phyloP scores from a whole-genome alignment of 2,888 invertebrate genomes.

The Melikaiella ostensackeni region DNA sequence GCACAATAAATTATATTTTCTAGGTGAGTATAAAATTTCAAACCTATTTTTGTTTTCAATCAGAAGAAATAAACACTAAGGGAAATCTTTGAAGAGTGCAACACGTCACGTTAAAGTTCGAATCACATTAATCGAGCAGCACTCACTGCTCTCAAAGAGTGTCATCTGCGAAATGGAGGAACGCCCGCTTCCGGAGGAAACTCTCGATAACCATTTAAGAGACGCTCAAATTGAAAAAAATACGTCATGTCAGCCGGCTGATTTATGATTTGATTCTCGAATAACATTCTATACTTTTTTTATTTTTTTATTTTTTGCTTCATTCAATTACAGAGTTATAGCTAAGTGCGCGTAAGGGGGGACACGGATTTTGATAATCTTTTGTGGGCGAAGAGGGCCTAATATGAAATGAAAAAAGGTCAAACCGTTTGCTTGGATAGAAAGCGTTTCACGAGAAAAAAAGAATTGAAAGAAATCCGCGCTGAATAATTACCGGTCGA shows the following conservation, averaged over 20 bases:
- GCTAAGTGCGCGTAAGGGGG: too few relatives aligned
- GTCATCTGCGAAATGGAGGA: slow-evolving; percentile 46
- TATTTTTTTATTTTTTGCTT: too few relatives aligned
- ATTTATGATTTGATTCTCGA: slow-evolving; percentile 11
- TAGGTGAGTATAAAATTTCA: not conserved
- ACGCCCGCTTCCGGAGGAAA: slow-evolving; percentile 47
- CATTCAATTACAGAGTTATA: too few relatives aligned
- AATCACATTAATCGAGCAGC: slow-evolving; percentile 3
- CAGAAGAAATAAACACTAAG: not conserved
- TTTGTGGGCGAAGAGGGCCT: too few relatives aligned
- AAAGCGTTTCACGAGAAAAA: too few relatives aligned
- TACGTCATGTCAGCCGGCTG: not conserved
- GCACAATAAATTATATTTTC: too few relatives aligned
- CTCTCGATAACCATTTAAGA: not conserved
- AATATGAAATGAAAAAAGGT: too few relatives aligned
- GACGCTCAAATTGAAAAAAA: not conserved
- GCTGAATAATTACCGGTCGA: too few relatives aligned
- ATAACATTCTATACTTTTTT: too few relatives aligned
- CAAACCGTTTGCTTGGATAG: too few relatives aligned
- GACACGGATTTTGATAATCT: too few relatives aligned
- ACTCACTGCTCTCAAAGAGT: slow-evolving; percentile 39
- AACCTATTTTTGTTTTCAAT: not conserved
- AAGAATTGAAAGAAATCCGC: too few relatives aligned
- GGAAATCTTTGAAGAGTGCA: not conserved
- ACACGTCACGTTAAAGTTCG: not conserved